Conservation (phyloP, 2,797 vertebrate species). For the Stomatorhinus walkeri region DNA sequence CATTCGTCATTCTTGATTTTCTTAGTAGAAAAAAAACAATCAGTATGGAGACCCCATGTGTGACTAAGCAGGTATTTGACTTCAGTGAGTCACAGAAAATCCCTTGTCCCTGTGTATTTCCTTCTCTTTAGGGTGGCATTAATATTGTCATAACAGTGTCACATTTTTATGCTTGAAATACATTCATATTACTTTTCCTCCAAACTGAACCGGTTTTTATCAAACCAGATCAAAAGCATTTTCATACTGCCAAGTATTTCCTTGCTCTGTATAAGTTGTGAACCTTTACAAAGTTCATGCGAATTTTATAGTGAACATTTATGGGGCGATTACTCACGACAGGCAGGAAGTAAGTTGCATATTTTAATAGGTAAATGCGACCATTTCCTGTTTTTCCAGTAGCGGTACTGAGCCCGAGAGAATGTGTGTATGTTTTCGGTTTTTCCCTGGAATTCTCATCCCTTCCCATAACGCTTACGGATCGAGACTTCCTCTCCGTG, state of each 20-base stretch:
- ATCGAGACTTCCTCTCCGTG: neutral
- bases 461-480: neutral
- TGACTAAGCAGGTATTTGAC: slow-evolving; percentile 36
- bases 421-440: neutral
- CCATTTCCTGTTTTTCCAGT: neutral
- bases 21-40: slow-evolving; percentile 25
- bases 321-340: neutral
- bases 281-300: neutral
- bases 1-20: neutral
- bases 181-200: neutral
- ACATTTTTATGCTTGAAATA: neutral
- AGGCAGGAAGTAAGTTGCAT: neutral
- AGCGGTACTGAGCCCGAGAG: neutral
- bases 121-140: neutral
- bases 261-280: neutral
- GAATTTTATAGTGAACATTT: neutral
- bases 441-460: neutral
- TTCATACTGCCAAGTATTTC: neutral
- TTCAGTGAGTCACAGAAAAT: slow-evolving; percentile 33
- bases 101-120: neutral
- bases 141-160: neutral
- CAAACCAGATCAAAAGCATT: neutral
- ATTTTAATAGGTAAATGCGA: neutral
- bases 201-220: neutral
- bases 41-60: slow-evolving; percentile 3